phyloP scores from a whole-genome alignment of 37 sponge, comb jelly and placozoan species.

The Hormiphora californensis region DNA sequence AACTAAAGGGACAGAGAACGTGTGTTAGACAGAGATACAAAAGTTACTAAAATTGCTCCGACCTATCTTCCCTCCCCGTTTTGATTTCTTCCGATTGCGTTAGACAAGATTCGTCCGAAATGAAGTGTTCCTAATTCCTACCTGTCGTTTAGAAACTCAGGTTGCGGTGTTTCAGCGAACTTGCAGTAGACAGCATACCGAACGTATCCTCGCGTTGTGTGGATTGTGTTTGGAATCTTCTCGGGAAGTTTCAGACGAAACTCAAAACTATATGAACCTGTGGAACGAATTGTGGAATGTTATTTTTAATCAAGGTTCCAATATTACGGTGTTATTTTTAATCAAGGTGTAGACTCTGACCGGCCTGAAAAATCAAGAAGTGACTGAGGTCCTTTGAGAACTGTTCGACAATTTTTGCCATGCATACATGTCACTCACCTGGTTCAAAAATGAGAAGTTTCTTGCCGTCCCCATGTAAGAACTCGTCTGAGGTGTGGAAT shows the following conservation, averaged over 20 bases:
- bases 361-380: neutral
- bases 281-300: neutral
- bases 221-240: conserved; percentile 37
- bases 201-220: conserved; percentile 33
- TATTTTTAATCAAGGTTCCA: neutral
- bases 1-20: too few relatives aligned
- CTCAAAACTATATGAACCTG: conserved; percentile 45
- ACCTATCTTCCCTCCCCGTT: too few relatives aligned
- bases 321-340: too few relatives aligned
- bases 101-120: too few relatives aligned
- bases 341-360: too few relatives aligned
- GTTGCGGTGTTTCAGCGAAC: conserved; percentile 9
- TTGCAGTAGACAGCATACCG: conserved; percentile 20
- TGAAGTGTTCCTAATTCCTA: too few relatives aligned
- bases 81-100: too few relatives aligned
- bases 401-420: neutral
- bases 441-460: conserved; percentile 13
- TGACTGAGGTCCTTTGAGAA: neutral
- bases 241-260: neutral
- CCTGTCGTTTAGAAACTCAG: conserved; percentile 16
- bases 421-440: neutral
- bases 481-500: neutral
- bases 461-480: neutral
- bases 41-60: too few relatives aligned
- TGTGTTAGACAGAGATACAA: too few relatives aligned